These are phyloP conservation scores for Popillia japonica DNA, from an alignment of 1,140 invertebrate genomes.

Conservation along the genomic window DNA sequence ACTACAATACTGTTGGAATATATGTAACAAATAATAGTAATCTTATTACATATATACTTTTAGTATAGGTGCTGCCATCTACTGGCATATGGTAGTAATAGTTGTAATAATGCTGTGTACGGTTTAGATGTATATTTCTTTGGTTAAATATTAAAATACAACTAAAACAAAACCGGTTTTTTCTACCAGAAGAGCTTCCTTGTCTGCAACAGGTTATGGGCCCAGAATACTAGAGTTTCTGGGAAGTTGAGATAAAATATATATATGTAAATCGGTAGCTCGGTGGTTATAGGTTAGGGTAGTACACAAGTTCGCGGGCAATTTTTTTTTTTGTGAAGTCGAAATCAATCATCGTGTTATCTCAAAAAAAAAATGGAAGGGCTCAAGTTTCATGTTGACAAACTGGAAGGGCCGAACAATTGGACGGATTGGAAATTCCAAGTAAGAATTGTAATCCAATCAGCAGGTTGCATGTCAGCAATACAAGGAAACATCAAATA, in stretches of 20 bases:
- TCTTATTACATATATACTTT: no score
- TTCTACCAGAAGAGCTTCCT: background rate
- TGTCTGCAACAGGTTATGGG: background rate
- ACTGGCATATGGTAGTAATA: no score
- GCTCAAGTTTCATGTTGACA: background rate
- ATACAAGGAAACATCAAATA: background rate
- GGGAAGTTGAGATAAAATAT: background rate
- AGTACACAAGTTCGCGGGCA: background rate
- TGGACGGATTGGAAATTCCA: conserved; percentile 28
- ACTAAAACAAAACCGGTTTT: background rate
- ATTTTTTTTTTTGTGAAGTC: background rate
- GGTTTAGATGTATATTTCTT: no score
- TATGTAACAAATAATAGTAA: background rate
- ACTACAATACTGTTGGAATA: conserved; percentile 25
- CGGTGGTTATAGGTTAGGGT: conserved; percentile 15
- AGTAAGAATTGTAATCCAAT: conserved; percentile 25
- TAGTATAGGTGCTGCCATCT: no score
- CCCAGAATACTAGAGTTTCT: background rate
- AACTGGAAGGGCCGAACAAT: conserved; percentile 9
- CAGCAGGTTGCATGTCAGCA: background rate
- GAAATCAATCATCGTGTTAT: background rate
- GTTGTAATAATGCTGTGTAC: no score
- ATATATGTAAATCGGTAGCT: no score
- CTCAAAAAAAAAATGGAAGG: conserved; percentile 5
- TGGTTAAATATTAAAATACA: no score